Percentiles rank a stretch among this genome's conserved stretches.
Conservation (phyloP, 2,113 vertebrate genomes). For the Lutjanus erythropterus region DNA sequence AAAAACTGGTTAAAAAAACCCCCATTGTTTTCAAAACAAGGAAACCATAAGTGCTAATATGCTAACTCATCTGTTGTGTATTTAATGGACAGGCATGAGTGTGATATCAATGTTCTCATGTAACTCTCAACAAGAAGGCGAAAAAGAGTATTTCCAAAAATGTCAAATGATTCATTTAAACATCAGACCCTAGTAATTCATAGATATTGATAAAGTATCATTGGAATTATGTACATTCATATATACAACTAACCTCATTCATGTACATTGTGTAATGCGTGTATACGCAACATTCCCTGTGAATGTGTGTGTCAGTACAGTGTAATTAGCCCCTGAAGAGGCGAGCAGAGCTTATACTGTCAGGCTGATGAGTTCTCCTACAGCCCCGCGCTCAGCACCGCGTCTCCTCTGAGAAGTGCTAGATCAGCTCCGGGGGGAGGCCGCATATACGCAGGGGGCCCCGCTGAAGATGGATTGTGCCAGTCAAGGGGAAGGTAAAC, state of each 20-base stretch:
- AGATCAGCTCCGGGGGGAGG: constrained; percentile 75
- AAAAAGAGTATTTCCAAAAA: not conserved
- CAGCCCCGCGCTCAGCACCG: constrained; percentile 50
- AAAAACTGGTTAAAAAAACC: no score
- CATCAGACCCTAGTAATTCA: not conserved
- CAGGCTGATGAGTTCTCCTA: constrained; percentile 54
- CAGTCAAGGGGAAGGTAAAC: constrained; percentile 71
- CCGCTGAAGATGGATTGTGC: constrained; percentile 69
- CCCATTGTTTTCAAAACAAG: no score
- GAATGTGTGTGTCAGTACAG: constrained; percentile 39
- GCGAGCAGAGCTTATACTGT: constrained; percentile 36
- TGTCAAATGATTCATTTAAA: constrained; percentile 1
- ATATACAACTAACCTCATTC: constrained; percentile 3
- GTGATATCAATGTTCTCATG: not conserved
- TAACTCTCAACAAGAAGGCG: not conserved
- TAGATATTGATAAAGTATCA: not conserved
- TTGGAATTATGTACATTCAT: not conserved
- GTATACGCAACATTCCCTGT: not conserved
- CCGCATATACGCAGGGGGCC: constrained; percentile 31
- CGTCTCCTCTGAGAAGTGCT: constrained; percentile 72
- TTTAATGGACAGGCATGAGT: not conserved
- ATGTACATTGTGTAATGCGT: not conserved
- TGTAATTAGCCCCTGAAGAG: constrained; percentile 64
- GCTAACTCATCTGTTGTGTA: no score
- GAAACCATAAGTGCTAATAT: no score